Evolutionary conservation across 37 sponge, comb jelly and placozoan genomes (phyloP).

Genomic region (Ephydatia muelleri): DNA sequence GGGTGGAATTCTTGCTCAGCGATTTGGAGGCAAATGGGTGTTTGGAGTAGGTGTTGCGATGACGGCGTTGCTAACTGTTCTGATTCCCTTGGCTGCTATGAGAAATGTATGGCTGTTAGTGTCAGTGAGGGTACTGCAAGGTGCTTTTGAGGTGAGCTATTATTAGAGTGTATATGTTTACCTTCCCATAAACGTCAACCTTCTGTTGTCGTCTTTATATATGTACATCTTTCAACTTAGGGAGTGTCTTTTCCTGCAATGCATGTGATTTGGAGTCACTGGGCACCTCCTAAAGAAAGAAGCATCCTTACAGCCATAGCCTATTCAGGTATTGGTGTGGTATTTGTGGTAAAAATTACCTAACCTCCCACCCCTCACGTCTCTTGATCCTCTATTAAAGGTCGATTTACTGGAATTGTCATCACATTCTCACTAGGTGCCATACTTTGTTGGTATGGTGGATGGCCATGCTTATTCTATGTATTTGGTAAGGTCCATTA

Average conservation of each 20-base stretch:
- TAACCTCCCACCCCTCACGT: not conserved
- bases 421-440: constrained; percentile 87
- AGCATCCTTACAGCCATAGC: constrained; percentile 73
- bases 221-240: constrained; percentile 18
- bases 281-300: constrained; percentile 93
- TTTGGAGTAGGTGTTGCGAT: constrained; percentile 82
- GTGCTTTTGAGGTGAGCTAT: constrained; percentile 83
- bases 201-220: not conserved
- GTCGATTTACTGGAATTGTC: constrained; percentile 76
- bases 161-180: too few species aligned
- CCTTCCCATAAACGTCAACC: too few species aligned
- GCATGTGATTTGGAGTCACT: constrained; percentile 83
- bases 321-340: constrained; percentile 53
- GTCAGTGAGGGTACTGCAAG: constrained; percentile 82
- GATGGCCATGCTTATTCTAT: constrained; percentile 95
- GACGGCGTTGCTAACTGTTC: constrained; percentile 81
- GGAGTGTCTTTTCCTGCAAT: constrained; percentile 96
- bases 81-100: constrained; percentile 84
- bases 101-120: constrained; percentile 62
- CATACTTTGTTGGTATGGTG: constrained; percentile 74
- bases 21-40: constrained; percentile 80
- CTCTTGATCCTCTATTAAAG: constrained; percentile 29
- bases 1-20: constrained; percentile 81
- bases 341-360: not conserved
- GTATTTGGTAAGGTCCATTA: constrained; percentile 73